phyloP scores from a whole-genome alignment of 53 echinoderm and acorn worm genomes.

The Temnopleurus reevesii region DNA sequence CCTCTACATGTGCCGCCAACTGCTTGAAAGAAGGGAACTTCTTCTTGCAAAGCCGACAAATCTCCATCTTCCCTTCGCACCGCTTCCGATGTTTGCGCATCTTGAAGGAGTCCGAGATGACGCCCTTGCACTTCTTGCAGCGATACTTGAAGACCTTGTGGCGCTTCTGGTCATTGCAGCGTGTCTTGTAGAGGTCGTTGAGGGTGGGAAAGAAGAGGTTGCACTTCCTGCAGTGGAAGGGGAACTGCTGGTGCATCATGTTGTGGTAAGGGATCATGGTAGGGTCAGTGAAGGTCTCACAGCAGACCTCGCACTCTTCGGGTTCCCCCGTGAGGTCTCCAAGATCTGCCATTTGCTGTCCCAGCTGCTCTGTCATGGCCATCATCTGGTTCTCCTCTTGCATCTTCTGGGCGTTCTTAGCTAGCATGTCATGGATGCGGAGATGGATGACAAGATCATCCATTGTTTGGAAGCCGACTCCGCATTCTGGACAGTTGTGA shows the following conservation, averaged over 20 bases:
- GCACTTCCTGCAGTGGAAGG: constrained; percentile 47
- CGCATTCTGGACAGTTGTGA: constrained; percentile 34
- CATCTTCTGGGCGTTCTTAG: constrained; percentile 22
- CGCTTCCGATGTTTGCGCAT: constrained; percentile 4
- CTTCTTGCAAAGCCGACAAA: constrained; percentile 11
- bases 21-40: constrained; percentile 14
- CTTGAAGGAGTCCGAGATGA: constrained; percentile 14
- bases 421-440: constrained; percentile 26
- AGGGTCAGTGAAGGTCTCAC: constrained; percentile 22
- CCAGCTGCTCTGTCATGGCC: background rate
- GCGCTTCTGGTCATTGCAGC: constrained; percentile 36
- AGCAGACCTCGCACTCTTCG: constrained; percentile 9
- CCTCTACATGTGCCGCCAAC: constrained; percentile 1
- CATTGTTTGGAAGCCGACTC: constrained; percentile 7
- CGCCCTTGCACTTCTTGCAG: constrained; percentile 2
- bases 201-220: constrained; percentile 26
- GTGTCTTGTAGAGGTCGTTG: background rate
- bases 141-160: constrained; percentile 49
- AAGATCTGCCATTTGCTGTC: background rate
- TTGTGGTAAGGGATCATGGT: constrained; percentile 45
- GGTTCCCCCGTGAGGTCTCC: background rate
- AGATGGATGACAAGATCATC: constrained; percentile 32
- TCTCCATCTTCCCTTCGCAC: constrained; percentile 32
- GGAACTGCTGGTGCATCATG: constrained; percentile 44
- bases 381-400: background rate